These are phyloP conservation scores for Euwallacea similis DNA, from an alignment of 1,140 invertebrate genomes.

Conservation along the genomic window DNA sequence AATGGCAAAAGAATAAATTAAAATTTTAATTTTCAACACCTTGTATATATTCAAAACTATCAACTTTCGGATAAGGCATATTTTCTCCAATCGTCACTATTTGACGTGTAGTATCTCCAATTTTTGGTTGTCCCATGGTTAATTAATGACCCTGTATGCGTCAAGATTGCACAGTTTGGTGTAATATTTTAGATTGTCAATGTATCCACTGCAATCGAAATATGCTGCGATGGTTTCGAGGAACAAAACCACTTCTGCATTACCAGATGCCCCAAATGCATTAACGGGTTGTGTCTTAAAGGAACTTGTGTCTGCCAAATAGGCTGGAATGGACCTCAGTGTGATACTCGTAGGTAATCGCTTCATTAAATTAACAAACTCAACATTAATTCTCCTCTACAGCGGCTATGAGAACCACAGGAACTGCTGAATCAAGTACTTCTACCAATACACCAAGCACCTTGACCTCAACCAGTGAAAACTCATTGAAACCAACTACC, in stretches of 20 bases:
- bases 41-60: too few species aligned
- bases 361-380: background rate
- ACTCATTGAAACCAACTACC: background rate
- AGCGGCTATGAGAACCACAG: background rate
- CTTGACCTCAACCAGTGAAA: background rate
- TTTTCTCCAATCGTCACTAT: too few species aligned
- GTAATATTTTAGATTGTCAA: conserved; percentile 40
- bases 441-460: background rate
- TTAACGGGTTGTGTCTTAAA: conserved; percentile 56
- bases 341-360: conserved; percentile 30
- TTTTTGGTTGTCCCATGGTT: too few species aligned
- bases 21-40: too few species aligned
- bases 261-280: conserved; percentile 56
- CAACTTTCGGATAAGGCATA: too few species aligned
- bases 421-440: background rate
- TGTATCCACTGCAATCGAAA: conserved; percentile 54
- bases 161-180: background rate
- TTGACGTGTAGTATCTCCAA: too few species aligned
- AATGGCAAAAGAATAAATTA: too few species aligned
- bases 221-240: conserved; percentile 59
- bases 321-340: conserved; percentile 36
- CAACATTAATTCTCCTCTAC: background rate
- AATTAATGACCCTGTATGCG: too few species aligned
- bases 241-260: conserved; percentile 56
- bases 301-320: conserved; percentile 47